A percentile compares a stretch with the other conserved stretches of the same genome.
Conservation (phyloP, 2,113 vertebrate species). For the Dasypus novemcinctus region DNA sequence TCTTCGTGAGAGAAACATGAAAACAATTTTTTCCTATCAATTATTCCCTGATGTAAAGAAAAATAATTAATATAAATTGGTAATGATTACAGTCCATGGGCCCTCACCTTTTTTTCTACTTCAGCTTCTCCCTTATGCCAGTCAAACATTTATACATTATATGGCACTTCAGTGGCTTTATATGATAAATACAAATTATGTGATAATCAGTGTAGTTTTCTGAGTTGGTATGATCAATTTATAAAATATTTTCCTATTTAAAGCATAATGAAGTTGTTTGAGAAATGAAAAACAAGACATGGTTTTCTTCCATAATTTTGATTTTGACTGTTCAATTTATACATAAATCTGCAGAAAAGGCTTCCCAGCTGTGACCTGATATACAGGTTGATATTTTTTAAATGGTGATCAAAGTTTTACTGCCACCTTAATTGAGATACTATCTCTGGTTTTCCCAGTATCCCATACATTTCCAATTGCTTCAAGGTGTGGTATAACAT, state of each 20-base stretch:
- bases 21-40: slow-evolving; percentile 7
- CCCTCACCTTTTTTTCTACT: not conserved
- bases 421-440: not conserved
- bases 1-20: not conserved
- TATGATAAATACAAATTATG: not conserved
- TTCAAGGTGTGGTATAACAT: slow-evolving; percentile 64
- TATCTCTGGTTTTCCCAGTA: slow-evolving; percentile 1
- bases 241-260: slow-evolving; percentile 26
- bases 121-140: not conserved
- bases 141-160: not conserved
- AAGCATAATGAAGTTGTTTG: not conserved
- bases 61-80: not conserved
- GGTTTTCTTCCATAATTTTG: slow-evolving; percentile 58
- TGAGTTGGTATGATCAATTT: not conserved
- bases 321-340: slow-evolving; percentile 47
- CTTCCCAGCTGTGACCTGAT: slow-evolving; percentile 54
- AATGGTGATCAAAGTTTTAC: slow-evolving; percentile 61
- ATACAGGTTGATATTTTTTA: not conserved
- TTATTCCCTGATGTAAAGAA: not conserved
- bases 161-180: not conserved
- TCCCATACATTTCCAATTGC: slow-evolving; percentile 52
- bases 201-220: not conserved
- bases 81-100: not conserved
- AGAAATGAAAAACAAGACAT: slow-evolving; percentile 36
- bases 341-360: slow-evolving; percentile 17